Percentiles rank a stretch among this genome's conserved stretches.
Conservation (phyloP, 2,888 invertebrate genomes). For the Merodon equestris region DNA sequence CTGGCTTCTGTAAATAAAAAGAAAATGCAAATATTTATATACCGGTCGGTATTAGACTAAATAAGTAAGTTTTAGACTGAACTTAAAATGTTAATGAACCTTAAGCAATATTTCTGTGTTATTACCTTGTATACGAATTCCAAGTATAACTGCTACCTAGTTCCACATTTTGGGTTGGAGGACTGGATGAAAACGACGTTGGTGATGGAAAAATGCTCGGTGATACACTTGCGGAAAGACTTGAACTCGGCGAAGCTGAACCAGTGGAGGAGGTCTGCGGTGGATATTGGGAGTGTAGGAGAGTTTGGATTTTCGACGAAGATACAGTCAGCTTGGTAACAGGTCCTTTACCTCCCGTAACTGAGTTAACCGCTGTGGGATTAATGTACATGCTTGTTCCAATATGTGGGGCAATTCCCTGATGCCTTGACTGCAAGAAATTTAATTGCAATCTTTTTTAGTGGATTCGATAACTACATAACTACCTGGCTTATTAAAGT, state of each 20-base stretch:
- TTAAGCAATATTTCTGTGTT: constrained; percentile 7
- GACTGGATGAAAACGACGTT: constrained; percentile 76
- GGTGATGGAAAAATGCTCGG: constrained; percentile 77
- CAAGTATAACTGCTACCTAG: constrained; percentile 72
- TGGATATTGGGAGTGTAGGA: constrained; percentile 76
- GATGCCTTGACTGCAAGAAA: constrained; percentile 47
- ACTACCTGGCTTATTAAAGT: too few species aligned
- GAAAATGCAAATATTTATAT: not conserved
- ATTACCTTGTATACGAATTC: constrained; percentile 76
- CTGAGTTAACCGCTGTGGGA: constrained; percentile 15
- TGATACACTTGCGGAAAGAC: constrained; percentile 77
- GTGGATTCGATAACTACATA: too few species aligned
- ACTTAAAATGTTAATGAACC: constrained; percentile 17
- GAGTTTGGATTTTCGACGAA: constrained; percentile 47
- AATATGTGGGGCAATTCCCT: constrained; percentile 12
- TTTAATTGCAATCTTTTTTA: not conserved
- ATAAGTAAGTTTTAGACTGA: not conserved
- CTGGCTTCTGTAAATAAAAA: constrained; percentile 73
- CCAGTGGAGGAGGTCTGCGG: constrained; percentile 78
- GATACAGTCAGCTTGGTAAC: constrained; percentile 54
- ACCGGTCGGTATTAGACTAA: not conserved
- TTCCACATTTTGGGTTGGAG: constrained; percentile 72
- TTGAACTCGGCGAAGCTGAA: constrained; percentile 76
- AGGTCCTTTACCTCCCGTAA: constrained; percentile 39
- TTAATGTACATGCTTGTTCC: constrained; percentile 41